Conservation (phyloP, 1,140 invertebrate genomes). For the Cydia strobilella region DNA sequence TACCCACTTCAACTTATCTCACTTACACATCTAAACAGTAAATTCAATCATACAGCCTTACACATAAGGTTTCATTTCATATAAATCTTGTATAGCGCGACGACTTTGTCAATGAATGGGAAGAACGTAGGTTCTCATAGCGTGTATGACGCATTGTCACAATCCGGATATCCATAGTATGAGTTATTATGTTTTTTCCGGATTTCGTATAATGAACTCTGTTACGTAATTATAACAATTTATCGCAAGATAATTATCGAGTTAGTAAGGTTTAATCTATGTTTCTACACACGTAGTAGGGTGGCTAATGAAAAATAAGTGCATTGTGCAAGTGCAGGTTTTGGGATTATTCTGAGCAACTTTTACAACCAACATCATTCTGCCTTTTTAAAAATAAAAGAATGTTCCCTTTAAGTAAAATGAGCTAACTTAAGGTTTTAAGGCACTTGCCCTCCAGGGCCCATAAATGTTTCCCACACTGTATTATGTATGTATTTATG, state of each 20-base stretch:
- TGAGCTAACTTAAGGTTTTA: no score
- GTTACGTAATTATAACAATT: constrained; percentile 7
- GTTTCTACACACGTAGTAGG: no score
- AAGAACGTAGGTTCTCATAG: background rate
- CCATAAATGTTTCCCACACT: no score
- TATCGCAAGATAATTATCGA: background rate
- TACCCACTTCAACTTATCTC: background rate
- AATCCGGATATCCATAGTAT: constrained; percentile 9
- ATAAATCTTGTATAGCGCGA: background rate
- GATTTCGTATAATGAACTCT: background rate
- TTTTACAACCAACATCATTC: no score
- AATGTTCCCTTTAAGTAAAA: no score
- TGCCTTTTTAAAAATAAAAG: no score
- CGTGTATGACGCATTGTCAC: background rate
- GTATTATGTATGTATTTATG: no score
- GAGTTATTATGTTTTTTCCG: constrained; percentile 11
- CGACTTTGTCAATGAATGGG: background rate
- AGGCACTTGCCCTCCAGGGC: no score
- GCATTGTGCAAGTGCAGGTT: no score
- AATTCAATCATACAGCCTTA: background rate
- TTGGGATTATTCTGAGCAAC: no score
- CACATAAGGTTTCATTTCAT: background rate
- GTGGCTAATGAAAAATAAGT: no score
- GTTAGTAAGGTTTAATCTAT: background rate
- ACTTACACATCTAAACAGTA: background rate